Percentiles rank a stretch among this genome's conserved stretches.
These are phyloP conservation scores for Danaus plexippus DNA, from an alignment of 1,140 invertebrate genomes.

Conservation along the genomic window DNA sequence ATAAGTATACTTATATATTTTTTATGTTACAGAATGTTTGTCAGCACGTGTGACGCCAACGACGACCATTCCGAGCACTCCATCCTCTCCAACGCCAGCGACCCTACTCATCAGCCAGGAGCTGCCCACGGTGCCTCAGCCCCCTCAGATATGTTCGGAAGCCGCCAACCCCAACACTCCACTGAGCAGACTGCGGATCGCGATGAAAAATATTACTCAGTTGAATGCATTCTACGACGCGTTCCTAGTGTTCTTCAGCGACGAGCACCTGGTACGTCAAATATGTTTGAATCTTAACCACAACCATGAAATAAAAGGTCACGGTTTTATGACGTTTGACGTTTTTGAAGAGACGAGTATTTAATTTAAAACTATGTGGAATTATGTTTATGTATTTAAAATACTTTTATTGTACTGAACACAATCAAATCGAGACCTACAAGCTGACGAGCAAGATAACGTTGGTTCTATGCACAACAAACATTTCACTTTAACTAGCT, in stretches of 20 bases:
- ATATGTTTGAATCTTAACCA: constrained; percentile 5
- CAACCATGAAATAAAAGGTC: too few species aligned
- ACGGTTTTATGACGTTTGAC: too few species aligned
- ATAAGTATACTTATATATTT: too few species aligned
- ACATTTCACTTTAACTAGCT: too few species aligned
- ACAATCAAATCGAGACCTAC: too few species aligned
- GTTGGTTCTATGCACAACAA: too few species aligned
- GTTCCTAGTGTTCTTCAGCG: constrained; percentile 82
- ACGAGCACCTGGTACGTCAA: constrained; percentile 82
- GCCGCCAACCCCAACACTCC: constrained; percentile 32
- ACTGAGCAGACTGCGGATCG: constrained; percentile 74
- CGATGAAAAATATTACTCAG: constrained; percentile 77
- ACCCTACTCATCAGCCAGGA: constrained; percentile 28
- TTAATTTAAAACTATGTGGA: too few species aligned
- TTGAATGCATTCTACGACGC: constrained; percentile 77
- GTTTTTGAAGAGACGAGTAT: too few species aligned
- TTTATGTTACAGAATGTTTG: constrained; percentile 34
- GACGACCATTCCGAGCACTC: constrained; percentile 21
- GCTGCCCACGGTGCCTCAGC: constrained; percentile 18
- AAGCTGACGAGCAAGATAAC: too few species aligned
- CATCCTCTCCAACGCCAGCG: constrained; percentile 15
- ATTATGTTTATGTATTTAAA: too few species aligned
- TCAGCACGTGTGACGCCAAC: constrained; percentile 22
- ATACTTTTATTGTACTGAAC: too few species aligned
- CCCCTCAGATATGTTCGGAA: constrained; percentile 37